Base-by-base conservation (phyloP, 2,113 vertebrate genomes). In the Ploceus nigricollis region DNA sequence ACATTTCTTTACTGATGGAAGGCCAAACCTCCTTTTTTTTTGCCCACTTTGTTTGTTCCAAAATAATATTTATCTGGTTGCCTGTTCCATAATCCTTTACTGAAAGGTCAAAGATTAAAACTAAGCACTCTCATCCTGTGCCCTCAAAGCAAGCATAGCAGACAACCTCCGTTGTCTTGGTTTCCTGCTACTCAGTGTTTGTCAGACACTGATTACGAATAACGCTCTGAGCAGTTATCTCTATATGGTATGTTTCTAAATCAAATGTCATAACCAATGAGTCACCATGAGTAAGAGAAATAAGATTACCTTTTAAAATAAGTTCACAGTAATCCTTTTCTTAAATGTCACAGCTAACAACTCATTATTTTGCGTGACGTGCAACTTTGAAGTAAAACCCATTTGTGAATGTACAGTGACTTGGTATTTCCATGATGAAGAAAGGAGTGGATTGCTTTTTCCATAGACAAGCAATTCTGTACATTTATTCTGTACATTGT, bases 251-350 rank as follows among this genome's bases (percentile, higher is more conserved):
- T 87, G 84, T 79, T 92, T 89, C 88, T 96, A 79, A 94, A 91
- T 80, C 53, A 87, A 89, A 85, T 91, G 78, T 95, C 94, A 86
- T 92, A 87, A 69, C 76, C 66, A 91, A 14, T 97, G 96, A 96
- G 87, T 96, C 95, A 96, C 13, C 30, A 19, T 87, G 78, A 92
- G 58, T 63, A 94, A 94, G 80, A 93, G 81, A 92, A 94, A 89
- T 73, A 91, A 87, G 93, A 94, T 93, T 93, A 91, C 60, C 39
- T 93, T 93, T 90, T 72, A 91, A 95, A 97, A 95, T 51, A 77
- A 47, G n/a, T 95, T 95, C 28, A 48, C 45, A 73, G 79, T 95
- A 96, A 95, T 93, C 71, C 56, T 86, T 39, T 75, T 77, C 63
- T 83, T 87, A 91, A 91, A 93, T 71, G 72, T 81, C 63, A 20